Percentiles rank a stretch among this genome's conserved stretches.
Conservation (phyloP, 2,888 invertebrate genomes). For the Boloria euphrosyne region DNA sequence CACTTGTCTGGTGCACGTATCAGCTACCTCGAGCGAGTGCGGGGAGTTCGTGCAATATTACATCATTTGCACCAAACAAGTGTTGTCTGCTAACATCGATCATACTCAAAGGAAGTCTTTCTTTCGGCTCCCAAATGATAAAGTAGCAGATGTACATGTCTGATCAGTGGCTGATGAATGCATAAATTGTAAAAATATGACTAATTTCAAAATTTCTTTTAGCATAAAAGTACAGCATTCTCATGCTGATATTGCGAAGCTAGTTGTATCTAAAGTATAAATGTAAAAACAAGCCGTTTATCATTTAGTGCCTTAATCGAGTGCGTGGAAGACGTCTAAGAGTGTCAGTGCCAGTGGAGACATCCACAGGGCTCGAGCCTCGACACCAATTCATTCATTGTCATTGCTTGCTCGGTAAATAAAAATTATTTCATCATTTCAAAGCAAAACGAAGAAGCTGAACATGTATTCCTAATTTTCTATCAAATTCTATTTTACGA, state of each 20-base stretch:
- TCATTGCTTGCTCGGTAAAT: slow-evolving; percentile 26
- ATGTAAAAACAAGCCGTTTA: slow-evolving; percentile 71
- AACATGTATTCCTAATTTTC: not conserved
- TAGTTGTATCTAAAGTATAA: slow-evolving; percentile 46
- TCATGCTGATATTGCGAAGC: slow-evolving; percentile 69
- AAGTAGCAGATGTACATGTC: slow-evolving; percentile 67
- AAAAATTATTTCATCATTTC: slow-evolving; percentile 22
- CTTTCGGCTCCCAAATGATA: slow-evolving; percentile 78
- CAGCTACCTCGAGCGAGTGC: not conserved
- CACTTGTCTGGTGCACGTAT: slow-evolving; percentile 50
- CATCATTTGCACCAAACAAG: slow-evolving; percentile 53
- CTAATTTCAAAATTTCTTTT: slow-evolving; percentile 41
- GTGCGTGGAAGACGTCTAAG: slow-evolving; percentile 66
- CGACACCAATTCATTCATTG: slow-evolving; percentile 39
- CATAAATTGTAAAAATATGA: slow-evolving; percentile 45
- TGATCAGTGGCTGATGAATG: slow-evolving; percentile 58
- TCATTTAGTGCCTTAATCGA: slow-evolving; percentile 78
- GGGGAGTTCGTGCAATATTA: slow-evolving; percentile 6
- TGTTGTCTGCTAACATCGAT: slow-evolving; percentile 67
- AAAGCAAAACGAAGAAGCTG: slow-evolving; percentile 26
- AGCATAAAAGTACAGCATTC: slow-evolving; percentile 58
- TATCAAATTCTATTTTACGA: not conserved
- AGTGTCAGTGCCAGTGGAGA: slow-evolving; percentile 53
- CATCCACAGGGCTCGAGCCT: slow-evolving; percentile 48
- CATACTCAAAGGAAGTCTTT: slow-evolving; percentile 59